phyloP scores from a whole-genome alignment of 2,888 invertebrate genomes.

The Drosophila neotestacea region DNA sequence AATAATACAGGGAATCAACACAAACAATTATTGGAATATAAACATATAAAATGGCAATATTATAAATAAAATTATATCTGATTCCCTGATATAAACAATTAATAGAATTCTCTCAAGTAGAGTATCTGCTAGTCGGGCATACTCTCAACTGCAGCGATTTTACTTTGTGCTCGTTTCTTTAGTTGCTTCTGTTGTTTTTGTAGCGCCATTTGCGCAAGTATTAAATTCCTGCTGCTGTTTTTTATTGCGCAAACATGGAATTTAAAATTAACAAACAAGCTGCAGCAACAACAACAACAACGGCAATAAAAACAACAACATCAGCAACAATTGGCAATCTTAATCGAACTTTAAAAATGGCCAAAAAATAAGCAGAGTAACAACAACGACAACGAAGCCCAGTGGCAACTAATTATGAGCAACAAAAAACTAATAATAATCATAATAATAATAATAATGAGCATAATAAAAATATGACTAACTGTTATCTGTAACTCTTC shows the following conservation, averaged over 20 bases:
- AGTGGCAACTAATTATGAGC: conserved; percentile 61
- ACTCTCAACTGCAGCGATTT: not conserved
- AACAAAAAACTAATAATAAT: conserved; percentile 58
- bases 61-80: no score
- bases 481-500: conserved; percentile 52
- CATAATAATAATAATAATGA: conserved; percentile 16
- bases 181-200: conserved; percentile 33
- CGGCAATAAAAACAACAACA: conserved; percentile 33
- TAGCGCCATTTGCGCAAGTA: conserved; percentile 66
- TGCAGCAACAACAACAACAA: conserved; percentile 37
- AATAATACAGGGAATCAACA: no score
- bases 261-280: conserved; percentile 75
- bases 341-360: conserved; percentile 38
- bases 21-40: no score
- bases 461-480: conserved; percentile 50
- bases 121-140: conserved; percentile 1
- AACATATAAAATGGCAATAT: no score
- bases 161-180: conserved; percentile 32
- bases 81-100: no score
- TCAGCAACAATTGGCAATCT: conserved; percentile 25
- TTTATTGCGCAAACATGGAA: conserved; percentile 76
- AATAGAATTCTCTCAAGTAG: not conserved
- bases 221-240: conserved; percentile 68
- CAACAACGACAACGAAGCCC: conserved; percentile 15
- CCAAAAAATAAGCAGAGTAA: conserved; percentile 4